These are phyloP conservation scores for Lordiphosa collinella DNA, from an alignment of 1,140 invertebrate species.

Conservation along the genomic window DNA sequence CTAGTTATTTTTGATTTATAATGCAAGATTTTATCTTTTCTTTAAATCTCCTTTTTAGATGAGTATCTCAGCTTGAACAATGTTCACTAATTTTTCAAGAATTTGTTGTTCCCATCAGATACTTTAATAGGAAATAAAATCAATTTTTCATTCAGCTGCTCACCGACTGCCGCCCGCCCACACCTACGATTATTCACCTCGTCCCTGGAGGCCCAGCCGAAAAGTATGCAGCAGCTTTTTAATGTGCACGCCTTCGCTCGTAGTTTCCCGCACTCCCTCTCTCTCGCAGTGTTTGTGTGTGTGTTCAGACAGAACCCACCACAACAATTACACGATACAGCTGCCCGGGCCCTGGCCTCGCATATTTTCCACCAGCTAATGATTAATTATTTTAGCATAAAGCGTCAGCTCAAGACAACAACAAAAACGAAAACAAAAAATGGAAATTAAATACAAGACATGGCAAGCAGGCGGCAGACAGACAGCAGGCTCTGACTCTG, in stretches of 20 bases:
- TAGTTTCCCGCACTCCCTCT: background rate
- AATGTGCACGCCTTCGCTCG: conserved; percentile 38
- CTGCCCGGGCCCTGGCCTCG: conserved; percentile 43
- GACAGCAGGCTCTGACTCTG: background rate
- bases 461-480: conserved; percentile 10
- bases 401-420: conserved; percentile 68
- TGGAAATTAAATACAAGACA: conserved; percentile 68
- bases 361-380: conserved; percentile 72
- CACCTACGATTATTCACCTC: background rate
- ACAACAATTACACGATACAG: conserved; percentile 64
- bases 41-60: too few species aligned
- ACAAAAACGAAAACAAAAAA: conserved; percentile 24
- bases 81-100: background rate
- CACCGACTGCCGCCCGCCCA: background rate
- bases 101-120: conserved; percentile 24
- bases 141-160: conserved; percentile 27
- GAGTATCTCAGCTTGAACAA: too few species aligned
- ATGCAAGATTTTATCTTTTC: too few species aligned
- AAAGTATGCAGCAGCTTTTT: conserved; percentile 62
- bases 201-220: conserved; percentile 7
- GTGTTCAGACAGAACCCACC: conserved; percentile 18
- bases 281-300: background rate
- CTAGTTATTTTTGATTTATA: too few species aligned
- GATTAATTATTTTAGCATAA: conserved; percentile 78
- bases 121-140: conserved; percentile 42